Base-by-base conservation (phyloP, 2,888 invertebrate species). In the Physocephala rufipes region DNA sequence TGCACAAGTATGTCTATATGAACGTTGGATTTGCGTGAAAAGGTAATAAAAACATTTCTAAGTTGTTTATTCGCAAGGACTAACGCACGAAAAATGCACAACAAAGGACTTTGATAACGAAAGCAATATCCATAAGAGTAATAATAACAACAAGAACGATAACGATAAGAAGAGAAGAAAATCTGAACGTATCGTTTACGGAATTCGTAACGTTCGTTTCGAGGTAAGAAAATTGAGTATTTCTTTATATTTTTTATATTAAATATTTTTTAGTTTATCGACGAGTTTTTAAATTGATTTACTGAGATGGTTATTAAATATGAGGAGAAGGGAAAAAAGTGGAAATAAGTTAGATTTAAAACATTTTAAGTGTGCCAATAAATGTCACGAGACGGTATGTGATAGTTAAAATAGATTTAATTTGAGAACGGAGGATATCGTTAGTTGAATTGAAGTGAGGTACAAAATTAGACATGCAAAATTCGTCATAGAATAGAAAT, bases 21-120 rank as follows among this genome's bases (percentile, higher is more conserved):
- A 7, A 36, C 9, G 36, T 9, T 36, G 36, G 43, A n/a, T n/a
- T n/a, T n/a, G 47, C 16, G 45, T 16, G 47, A 55, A 53, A 36
- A 36, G 16, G 67, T 47, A 21, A 67, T 67, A 67, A 67, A 67
- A 67, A 59, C 59, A 67, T 67, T 67, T 59, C 59, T 24, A 21
- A 58, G 47, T 58, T 45, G 49, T 15, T 49, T 49, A 49, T 15
- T 49, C n/a, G n/a, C 49, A 2, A 49, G 49, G 2, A 12, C 16
- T n/a, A n/a, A n/a, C n/a, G 19, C 12, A 19, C 49, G 49, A 49
- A 49, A 49, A 21, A 53, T 53, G 9, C n/a, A 24, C 53, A 21
- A 12, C 12, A 53, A n/a, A 53, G n/a, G 21, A 53, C 53, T 12
- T 4, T 36, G 47, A 45, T 9, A 64, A 64, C 21, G 49, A 64